These are phyloP conservation scores for Condylostylus longicornis DNA, from an alignment of 1,140 invertebrate genomes.

Conservation along the genomic window DNA sequence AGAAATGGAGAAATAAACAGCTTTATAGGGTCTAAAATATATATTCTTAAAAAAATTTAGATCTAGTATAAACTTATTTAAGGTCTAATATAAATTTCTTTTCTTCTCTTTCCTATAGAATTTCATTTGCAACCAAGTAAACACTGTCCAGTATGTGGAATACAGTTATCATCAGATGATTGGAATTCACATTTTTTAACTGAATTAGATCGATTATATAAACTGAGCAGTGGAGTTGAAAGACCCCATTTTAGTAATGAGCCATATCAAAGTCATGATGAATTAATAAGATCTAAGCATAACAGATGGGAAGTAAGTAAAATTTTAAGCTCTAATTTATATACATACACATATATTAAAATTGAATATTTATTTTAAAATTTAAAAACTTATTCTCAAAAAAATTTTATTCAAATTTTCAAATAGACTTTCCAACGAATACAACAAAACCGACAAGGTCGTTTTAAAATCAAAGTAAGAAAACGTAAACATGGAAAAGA, in stretches of 20 bases:
- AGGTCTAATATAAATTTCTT: too few species aligned
- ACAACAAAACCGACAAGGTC: conserved; percentile 60
- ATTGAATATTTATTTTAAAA: too few species aligned
- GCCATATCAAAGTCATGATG: conserved; percentile 32
- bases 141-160: conserved; percentile 65
- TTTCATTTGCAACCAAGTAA: too few species aligned
- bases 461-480: conserved; percentile 37
- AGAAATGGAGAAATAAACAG: too few species aligned
- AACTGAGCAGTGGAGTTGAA: conserved; percentile 37
- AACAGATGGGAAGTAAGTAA: conserved; percentile 53
- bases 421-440: conserved; percentile 71
- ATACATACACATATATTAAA: too few species aligned
- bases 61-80: too few species aligned
- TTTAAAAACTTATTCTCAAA: too few species aligned
- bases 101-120: too few species aligned
- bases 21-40: too few species aligned
- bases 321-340: neutral
- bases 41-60: too few species aligned
- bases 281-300: conserved; percentile 39
- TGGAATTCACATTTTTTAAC: conserved; percentile 62
- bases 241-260: conserved; percentile 29
- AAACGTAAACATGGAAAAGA: conserved; percentile 54
- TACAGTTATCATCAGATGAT: conserved; percentile 57
- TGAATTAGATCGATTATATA: conserved; percentile 63
- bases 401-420: too few species aligned